Evolutionary conservation across 2,797 vertebrate species (phyloP).

Genomic region (Cyprinodon diabolis): DNA sequence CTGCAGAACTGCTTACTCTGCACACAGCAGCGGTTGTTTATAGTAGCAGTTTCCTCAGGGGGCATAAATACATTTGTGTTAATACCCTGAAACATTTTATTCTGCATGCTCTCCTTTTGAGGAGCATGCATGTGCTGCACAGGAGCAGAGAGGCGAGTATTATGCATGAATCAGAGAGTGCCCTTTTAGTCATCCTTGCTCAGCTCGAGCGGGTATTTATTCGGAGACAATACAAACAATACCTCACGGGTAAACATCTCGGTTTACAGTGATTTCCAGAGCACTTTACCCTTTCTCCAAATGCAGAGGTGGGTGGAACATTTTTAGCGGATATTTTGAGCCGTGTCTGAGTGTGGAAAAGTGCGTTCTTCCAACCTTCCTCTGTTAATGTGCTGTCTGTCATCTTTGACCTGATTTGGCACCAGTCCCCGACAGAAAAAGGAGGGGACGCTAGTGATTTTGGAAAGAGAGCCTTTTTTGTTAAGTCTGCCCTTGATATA

Average conservation of each 20-base stretch:
- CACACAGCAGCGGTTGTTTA: not conserved
- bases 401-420: not conserved
- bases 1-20: slow-evolving; percentile 30
- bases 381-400: slow-evolving; percentile 38
- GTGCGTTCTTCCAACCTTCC: slow-evolving; percentile 52
- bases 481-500: slow-evolving; percentile 46
- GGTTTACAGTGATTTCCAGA: slow-evolving; percentile 66
- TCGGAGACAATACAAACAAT: slow-evolving; percentile 57
- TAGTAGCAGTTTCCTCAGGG: slow-evolving; percentile 14
- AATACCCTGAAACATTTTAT: slow-evolving; percentile 42
- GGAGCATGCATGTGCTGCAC: slow-evolving; percentile 4
- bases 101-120: slow-evolving; percentile 30
- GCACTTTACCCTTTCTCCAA: slow-evolving; percentile 47
- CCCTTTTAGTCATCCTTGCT: slow-evolving; percentile 36
- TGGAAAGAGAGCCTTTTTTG: slow-evolving; percentile 42
- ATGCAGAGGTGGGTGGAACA: slow-evolving; percentile 65
- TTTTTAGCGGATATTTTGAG: slow-evolving; percentile 11
- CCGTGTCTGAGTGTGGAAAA: slow-evolving; percentile 21
- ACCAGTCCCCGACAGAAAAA: slow-evolving; percentile 47
- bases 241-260: slow-evolving; percentile 63
- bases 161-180: slow-evolving; percentile 39
- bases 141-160: slow-evolving; percentile 27
- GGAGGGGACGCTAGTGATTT: slow-evolving; percentile 42
- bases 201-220: slow-evolving; percentile 43
- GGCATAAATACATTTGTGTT: slow-evolving; percentile 34